Evolutionary conservation across 2,888 invertebrate genomes (phyloP), one percentile per base, ranked within the genome.

Genomic region (Hecatera dysodea): DNA sequence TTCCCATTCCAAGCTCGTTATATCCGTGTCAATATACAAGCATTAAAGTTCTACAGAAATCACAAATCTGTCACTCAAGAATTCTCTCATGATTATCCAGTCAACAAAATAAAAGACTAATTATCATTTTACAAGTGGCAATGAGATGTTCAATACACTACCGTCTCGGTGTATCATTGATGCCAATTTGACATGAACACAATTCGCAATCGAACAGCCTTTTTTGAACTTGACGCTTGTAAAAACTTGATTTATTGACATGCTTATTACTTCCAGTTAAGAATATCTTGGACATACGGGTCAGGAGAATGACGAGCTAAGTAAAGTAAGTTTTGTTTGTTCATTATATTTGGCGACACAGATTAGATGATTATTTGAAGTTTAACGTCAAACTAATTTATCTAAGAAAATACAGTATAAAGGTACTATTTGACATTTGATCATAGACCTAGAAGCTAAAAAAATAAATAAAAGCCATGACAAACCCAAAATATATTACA

Each of bases 171-270:
- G 67, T 68, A 81, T 75, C 59, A 67, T 67, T 55, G 65, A 69
- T 79, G 84, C 62, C 67, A 85, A 87, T 87, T 88, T 85, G 89
- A 90, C 89, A 90, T 82, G 86, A 86, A 80, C 83, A 90, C 85
- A 91, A 92, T 91, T 92, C 88, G 91, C 90, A 90, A 90, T 89
- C 84, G 84, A 84, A 81, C 66, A 78, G 22, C 27, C 39, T 69
- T 72, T 66, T 91, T 91, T 88, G 86, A 83, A 82, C 80, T 80
- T 78, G 78, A 71, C 70, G 77, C 72, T 78, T 78, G 84, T 85
- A 91, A 90, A 89, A 90, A 89, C 80, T 85, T 93, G 93, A 93
- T 93, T 91, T 92, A 93, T 93, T 86, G 90, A 90, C 84, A 88
- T 85, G 82, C 87, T 89, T 91, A 90, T 90, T 90, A 90, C 88